Conservation (phyloP, 2,797 vertebrate genomes). For the Tachyglossus aculeatus region DNA sequence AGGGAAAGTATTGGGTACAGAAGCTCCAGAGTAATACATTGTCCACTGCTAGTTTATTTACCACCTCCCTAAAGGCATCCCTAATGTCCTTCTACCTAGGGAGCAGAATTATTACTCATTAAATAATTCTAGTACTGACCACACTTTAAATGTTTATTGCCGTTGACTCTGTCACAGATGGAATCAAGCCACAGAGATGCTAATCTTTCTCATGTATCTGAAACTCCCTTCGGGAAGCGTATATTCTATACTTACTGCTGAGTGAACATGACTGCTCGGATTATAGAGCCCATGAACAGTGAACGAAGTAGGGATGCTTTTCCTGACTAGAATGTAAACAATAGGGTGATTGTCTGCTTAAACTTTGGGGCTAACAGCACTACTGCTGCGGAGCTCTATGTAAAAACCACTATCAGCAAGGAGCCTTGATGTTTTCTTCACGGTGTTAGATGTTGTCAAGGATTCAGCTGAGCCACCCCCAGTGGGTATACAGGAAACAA, state of each 20-base stretch:
- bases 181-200: conserved; percentile 62
- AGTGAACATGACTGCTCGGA: conserved; percentile 69
- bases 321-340: conserved; percentile 83
- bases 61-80: conserved; percentile 48
- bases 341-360: conserved; percentile 81
- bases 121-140: conserved; percentile 57
- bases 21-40: conserved; percentile 50
- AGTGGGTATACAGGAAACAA: conserved; percentile 79
- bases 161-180: conserved; percentile 64
- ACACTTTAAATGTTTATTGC: conserved; percentile 66
- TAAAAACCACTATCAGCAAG: conserved; percentile 81
- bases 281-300: conserved; percentile 50
- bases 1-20: conserved; percentile 64
- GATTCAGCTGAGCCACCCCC: conserved; percentile 74
- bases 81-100: conserved; percentile 60
- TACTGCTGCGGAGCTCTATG: conserved; percentile 74
- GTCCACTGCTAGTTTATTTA: conserved; percentile 48
- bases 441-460: conserved; percentile 77
- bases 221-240: conserved; percentile 72
- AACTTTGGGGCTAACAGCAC: conserved; percentile 75
- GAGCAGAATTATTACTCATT: conserved; percentile 39
- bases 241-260: conserved; percentile 70
- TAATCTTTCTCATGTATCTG: conserved; percentile 72
- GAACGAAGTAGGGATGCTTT: conserved; percentile 79
- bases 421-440: conserved; percentile 75